These are phyloP conservation scores for Phacellophora camtschatica DNA, from an alignment of 30 jellyfish, hydroid and myxozoan species.

Conservation along the genomic window DNA sequence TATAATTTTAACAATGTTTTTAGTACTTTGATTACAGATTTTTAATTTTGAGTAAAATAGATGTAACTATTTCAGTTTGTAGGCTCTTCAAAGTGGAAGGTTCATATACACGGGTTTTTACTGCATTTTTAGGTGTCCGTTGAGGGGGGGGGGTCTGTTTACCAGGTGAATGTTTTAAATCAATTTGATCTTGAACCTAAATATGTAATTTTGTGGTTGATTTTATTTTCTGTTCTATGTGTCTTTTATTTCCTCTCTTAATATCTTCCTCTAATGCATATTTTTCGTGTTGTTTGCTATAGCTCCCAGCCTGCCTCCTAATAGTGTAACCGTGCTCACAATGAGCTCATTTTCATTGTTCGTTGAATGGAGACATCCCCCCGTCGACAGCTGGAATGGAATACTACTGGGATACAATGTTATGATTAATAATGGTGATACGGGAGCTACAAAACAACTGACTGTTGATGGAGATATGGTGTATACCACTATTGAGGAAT, in stretches of 20 bases:
- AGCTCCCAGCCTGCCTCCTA: constrained; percentile 76
- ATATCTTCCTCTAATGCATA: neutral
- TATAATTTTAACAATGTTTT: too few relatives aligned
- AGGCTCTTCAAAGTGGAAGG: too few relatives aligned
- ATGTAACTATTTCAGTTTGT: too few relatives aligned
- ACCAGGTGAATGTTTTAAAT: too few relatives aligned
- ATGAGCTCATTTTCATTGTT: constrained; percentile 29
- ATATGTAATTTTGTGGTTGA: too few relatives aligned
- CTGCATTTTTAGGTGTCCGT: too few relatives aligned
- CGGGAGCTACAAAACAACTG: neutral
- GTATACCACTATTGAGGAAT: constrained; percentile 1
- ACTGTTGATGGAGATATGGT: neutral
- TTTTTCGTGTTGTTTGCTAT: neutral
- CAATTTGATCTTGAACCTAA: too few relatives aligned
- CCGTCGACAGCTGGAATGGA: constrained; percentile 63
- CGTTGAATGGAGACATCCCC: constrained; percentile 66
- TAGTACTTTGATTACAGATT: too few relatives aligned
- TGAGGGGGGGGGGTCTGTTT: too few relatives aligned
- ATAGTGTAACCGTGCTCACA: constrained; percentile 12
- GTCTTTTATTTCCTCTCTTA: neutral
- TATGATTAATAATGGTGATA: neutral
- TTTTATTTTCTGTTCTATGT: too few relatives aligned
- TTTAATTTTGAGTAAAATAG: too few relatives aligned
- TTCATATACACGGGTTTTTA: too few relatives aligned
- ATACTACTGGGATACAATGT: constrained; percentile 55